Evolutionary conservation across 2,113 vertebrate genomes (phyloP).

Genomic region (Psephotus haematonotus): DNA sequence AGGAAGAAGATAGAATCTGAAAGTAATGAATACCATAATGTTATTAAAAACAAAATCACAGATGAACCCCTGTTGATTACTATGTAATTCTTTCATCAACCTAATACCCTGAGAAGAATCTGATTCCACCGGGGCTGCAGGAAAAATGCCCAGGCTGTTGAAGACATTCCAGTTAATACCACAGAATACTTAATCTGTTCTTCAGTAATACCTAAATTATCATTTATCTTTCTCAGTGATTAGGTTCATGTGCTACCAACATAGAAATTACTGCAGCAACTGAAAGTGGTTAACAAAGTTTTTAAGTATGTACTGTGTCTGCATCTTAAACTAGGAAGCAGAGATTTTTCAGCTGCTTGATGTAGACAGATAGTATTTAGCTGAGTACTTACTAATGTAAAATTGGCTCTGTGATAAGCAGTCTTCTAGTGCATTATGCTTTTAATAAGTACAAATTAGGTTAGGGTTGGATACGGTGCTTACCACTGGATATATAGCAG

Average conservation of each 20-base stretch:
- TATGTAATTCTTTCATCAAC: not conserved
- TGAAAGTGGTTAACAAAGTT: not conserved
- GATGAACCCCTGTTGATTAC: not conserved
- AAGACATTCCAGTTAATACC: not conserved
- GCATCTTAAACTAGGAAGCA: not conserved
- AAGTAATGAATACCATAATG: not conserved
- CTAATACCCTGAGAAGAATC: not conserved
- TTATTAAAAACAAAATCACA: not conserved
- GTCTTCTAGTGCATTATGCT: not conserved
- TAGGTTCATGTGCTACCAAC: not conserved
- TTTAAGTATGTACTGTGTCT: not conserved
- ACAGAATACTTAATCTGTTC: not conserved
- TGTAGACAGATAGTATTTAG: not conserved
- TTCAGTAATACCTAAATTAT: not conserved
- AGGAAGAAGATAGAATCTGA: not conserved
- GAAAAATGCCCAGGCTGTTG: not conserved
- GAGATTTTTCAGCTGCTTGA: conserved; percentile 25
- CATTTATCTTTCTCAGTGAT: not conserved
- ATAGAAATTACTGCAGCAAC: not conserved
- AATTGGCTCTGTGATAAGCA: not conserved
- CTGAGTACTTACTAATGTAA: not conserved
- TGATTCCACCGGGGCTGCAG: not conserved
- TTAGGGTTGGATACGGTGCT: not conserved
- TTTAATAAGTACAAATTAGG: not conserved
- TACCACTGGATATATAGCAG: not conserved